Evolutionary conservation across 1,140 invertebrate genomes (phyloP), one percentile per base, ranked within the genome.

Genomic region (Cydia amplana): DNA sequence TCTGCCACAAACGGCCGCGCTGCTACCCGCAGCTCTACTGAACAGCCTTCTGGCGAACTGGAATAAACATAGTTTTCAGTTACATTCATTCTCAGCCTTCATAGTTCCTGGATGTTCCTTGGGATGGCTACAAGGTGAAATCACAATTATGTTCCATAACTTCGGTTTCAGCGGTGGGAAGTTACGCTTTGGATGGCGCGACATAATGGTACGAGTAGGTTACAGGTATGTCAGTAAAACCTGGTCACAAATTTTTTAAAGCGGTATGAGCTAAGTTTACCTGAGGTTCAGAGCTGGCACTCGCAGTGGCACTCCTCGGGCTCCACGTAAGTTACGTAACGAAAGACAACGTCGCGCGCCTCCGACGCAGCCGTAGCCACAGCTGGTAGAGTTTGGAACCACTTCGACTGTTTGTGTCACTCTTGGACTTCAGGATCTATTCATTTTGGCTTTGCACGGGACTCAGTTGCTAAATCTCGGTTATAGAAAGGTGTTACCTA

Each of bases 371-470:
- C 88, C 83, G 73, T 3, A 25, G 25, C 25, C 25, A 4, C 89
- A 76, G 78, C 90, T 4, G 96, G 96, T 80, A 97, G 94, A 6
- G 96, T 96, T 82, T 97, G 96, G 78, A 97, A 97, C 74, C 96
- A 93, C 88, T 96, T 96, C 14, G 97, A 96, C 65, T 95, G 94
- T 87, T 96, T 96, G 23, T 95, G 93, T 78, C 95, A 94, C 87
- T 97, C 96, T 0, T 96, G 96, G 73, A 97, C 95, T 81, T 97
- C 96, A 84, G 97, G 97, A 84, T 97, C 96, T 32, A 97, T 96
- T 97, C 97, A 98, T 73, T 95, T 95, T 72, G 80, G 46, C 74
- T 93, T 93, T 74, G 91, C 77, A 79, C 91, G 79, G 88, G 86
- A 64, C 90, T 93, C 83, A 91, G 91, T 2, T 94, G 93, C 28